These are phyloP conservation scores for Octodon degus DNA, from an alignment of 2,113 vertebrate genomes.

Conservation along the genomic window DNA sequence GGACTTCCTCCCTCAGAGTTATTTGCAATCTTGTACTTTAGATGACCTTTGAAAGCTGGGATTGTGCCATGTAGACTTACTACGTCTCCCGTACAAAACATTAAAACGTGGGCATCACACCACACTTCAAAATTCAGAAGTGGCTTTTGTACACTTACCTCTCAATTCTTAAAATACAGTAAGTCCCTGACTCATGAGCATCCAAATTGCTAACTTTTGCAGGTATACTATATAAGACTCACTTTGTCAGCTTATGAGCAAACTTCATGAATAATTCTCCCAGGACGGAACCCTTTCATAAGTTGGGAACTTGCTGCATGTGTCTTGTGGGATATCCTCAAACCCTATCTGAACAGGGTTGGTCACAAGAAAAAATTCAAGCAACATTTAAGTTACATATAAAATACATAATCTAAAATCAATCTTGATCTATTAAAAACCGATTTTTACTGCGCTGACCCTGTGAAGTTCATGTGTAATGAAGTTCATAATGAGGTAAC, in stretches of 20 bases:
- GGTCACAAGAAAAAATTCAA: neutral
- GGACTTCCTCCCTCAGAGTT: neutral
- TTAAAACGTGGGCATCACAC: neutral
- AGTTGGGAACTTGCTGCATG: neutral
- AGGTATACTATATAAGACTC: neutral
- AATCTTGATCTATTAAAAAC: conserved; percentile 50
- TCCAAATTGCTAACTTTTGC: neutral
- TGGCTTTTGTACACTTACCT: neutral
- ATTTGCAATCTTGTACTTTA: neutral
- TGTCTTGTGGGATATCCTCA: neutral
- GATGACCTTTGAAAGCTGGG: conserved; percentile 27
- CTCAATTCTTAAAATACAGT: neutral
- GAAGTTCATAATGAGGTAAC: neutral
- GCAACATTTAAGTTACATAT: neutral
- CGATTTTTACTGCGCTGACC: neutral
- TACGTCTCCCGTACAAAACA: neutral
- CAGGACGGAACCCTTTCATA: neutral
- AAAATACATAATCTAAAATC: neutral
- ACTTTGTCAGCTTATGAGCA: neutral
- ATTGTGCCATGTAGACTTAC: neutral
- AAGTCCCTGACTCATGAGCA: neutral
- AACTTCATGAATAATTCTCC: neutral
- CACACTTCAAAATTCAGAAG: neutral
- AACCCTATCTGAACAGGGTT: neutral
- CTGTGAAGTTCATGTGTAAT: neutral